phyloP scores from a whole-genome alignment of 2,797 vertebrate genomes.

The Malacoraja senta region DNA sequence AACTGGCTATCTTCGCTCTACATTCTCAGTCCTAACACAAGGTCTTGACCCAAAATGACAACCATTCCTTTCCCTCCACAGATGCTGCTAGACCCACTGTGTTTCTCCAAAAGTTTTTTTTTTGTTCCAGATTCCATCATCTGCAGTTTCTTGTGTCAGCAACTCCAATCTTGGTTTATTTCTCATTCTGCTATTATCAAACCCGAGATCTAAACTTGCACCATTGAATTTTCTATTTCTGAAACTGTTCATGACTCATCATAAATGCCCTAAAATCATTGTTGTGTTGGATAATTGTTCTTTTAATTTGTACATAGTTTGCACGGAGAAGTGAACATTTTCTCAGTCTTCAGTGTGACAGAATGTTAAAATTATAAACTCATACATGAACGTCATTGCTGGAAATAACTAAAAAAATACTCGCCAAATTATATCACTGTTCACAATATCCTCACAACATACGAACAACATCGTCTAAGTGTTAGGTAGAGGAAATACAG shows the following conservation, averaged over 20 bases:
- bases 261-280: background rate
- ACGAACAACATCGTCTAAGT: background rate
- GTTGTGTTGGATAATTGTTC: background rate
- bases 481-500: background rate
- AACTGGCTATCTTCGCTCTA: too few relatives aligned
- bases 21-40: too few relatives aligned
- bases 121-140: too few relatives aligned
- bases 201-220: background rate
- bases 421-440: background rate
- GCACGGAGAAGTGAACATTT: background rate
- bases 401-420: background rate
- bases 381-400: background rate
- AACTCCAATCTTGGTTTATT: too few relatives aligned
- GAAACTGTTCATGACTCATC: background rate
- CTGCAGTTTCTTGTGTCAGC: too few relatives aligned
- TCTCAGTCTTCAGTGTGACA: background rate
- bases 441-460: background rate
- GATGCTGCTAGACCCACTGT: too few relatives aligned
- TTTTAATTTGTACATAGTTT: background rate
- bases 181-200: background rate
- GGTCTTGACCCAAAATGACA: too few relatives aligned
- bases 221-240: background rate
- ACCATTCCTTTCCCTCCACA: too few relatives aligned
- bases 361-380: background rate
- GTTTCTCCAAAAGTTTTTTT: too few relatives aligned